These are phyloP conservation scores for Athripsodes cinereus DNA, from an alignment of 2,888 invertebrate genomes.

Conservation along the genomic window DNA sequence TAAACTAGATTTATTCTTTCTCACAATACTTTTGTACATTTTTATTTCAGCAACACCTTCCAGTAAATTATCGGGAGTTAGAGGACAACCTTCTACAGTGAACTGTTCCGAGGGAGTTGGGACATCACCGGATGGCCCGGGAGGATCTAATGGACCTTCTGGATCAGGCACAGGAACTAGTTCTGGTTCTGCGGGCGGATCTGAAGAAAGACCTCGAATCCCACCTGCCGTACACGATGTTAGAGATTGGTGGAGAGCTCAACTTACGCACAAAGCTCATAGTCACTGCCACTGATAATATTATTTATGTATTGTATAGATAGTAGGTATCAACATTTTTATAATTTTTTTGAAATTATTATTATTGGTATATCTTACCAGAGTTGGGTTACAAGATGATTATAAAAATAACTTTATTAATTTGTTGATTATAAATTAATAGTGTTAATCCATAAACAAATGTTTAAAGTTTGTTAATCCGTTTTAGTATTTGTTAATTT, in stretches of 20 bases:
- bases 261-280: constrained; percentile 44
- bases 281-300: constrained; percentile 19
- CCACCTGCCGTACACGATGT: constrained; percentile 59
- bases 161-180: not conserved
- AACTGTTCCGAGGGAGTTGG: not conserved
- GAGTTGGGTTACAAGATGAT: too few relatives aligned
- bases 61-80: constrained; percentile 10
- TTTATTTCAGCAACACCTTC: constrained; percentile 19
- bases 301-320: too few relatives aligned
- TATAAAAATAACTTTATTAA: too few relatives aligned
- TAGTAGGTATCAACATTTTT: too few relatives aligned
- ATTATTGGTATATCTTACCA: too few relatives aligned
- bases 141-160: not conserved
- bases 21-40: too few relatives aligned
- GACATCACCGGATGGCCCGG: not conserved
- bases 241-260: constrained; percentile 80
- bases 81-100: not conserved
- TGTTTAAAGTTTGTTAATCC: too few relatives aligned
- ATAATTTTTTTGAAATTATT: too few relatives aligned
- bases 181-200: constrained; percentile 33
- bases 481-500: too few relatives aligned
- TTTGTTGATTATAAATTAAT: too few relatives aligned
- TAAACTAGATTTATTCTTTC: too few relatives aligned
- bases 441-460: too few relatives aligned
- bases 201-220: constrained; percentile 4